phyloP scores from a whole-genome alignment of 2,888 invertebrate genomes.

The Microplitis deprimator region DNA sequence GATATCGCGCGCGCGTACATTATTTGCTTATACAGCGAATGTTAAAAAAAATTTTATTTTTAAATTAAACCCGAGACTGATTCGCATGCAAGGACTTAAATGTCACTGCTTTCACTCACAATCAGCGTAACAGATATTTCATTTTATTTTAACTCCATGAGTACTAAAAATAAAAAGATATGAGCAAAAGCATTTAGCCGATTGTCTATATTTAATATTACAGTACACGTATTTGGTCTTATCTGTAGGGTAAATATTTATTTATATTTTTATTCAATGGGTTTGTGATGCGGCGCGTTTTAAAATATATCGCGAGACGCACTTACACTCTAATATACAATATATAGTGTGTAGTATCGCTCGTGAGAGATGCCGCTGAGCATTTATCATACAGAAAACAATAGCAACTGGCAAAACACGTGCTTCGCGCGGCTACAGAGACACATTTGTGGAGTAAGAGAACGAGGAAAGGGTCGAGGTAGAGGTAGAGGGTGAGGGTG shows the following conservation, averaged over 20 bases:
- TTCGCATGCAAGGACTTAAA: not conserved
- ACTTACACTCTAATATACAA: not conserved
- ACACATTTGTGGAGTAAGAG: constrained; percentile 50
- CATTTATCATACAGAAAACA: constrained; percentile 71
- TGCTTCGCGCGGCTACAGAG: constrained; percentile 69
- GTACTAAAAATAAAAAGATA: no score
- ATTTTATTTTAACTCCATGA: no score
- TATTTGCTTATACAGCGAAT: constrained; percentile 3
- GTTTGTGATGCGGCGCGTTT: constrained; percentile 27
- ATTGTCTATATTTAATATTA: no score
- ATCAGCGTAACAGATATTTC: not conserved
- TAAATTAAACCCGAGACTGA: constrained; percentile 8
- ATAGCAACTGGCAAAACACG: constrained; percentile 72
- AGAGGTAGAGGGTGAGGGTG: constrained; percentile 30
- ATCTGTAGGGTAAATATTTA: no score
- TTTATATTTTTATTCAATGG: no score
- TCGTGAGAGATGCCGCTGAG: constrained; percentile 46
- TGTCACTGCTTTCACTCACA: not conserved
- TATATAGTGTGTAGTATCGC: constrained; percentile 18
- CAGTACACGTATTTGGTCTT: no score
- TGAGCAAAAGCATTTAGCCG: no score
- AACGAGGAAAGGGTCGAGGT: constrained; percentile 40
- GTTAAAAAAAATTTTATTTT: not conserved
- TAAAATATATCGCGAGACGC: constrained; percentile 31
- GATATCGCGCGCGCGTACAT: constrained; percentile 49